Conservation (phyloP, 1,140 invertebrate genomes). For the Brachionus plicatilis region DNA sequence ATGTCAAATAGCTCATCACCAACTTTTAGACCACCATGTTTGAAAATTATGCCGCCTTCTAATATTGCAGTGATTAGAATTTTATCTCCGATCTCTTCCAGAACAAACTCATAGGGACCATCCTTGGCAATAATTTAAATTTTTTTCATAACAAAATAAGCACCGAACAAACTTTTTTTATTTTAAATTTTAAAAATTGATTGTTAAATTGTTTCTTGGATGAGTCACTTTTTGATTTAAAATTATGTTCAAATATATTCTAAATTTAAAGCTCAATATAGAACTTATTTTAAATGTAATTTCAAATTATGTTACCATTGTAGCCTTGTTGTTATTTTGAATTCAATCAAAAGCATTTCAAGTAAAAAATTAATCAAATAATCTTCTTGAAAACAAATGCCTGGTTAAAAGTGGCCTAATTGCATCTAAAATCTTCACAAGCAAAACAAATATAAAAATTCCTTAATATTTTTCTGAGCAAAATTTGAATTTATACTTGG, state of each 20-base stretch:
- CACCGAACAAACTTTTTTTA: not conserved
- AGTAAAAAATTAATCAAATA: not conserved
- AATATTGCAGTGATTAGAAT: constrained; percentile 26
- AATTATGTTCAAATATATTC: not conserved
- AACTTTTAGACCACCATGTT: not conserved
- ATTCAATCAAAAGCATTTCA: not conserved
- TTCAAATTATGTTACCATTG: not conserved
- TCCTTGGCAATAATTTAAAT: not conserved
- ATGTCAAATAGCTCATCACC: constrained; percentile 22
- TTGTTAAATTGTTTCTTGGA: not conserved
- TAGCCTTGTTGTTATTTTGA: not conserved
- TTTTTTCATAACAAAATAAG: not conserved
- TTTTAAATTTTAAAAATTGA: not conserved
- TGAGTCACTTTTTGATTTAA: not conserved
- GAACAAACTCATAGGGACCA: constrained; percentile 30
- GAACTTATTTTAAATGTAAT: not conserved
- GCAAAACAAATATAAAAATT: not conserved
- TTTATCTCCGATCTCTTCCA: not conserved
- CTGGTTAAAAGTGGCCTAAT: not conserved
- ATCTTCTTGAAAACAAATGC: not conserved
- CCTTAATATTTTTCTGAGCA: not conserved
- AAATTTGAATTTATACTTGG: not conserved
- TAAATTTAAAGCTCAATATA: not conserved
- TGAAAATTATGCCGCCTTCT: not conserved
- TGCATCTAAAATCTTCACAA: not conserved